Conservation (phyloP, 2,797 vertebrate genomes). For the Gymnocypris eckloni region DNA sequence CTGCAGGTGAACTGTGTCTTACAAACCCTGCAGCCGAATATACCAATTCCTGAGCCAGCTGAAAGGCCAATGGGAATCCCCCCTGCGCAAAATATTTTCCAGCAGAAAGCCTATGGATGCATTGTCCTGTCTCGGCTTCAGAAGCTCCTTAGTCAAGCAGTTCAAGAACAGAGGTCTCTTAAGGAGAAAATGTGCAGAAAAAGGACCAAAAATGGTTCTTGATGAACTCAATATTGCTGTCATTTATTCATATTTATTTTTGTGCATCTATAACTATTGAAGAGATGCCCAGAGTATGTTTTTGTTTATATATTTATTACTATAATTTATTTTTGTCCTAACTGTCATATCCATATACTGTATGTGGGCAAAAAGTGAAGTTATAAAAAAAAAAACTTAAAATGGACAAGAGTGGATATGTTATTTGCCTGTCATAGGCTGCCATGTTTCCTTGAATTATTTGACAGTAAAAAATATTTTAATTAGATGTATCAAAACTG, state of each 20-base stretch:
- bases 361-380: not conserved
- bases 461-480: not conserved
- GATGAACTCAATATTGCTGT: slow-evolving; percentile 60
- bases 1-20: slow-evolving; percentile 62
- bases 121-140: slow-evolving; percentile 77
- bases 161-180: slow-evolving; percentile 69
- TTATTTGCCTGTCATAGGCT: not conserved
- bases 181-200: slow-evolving; percentile 64
- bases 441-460: not conserved
- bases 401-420: not conserved
- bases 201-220: slow-evolving; percentile 32
- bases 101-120: slow-evolving; percentile 83
- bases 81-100: slow-evolving; percentile 77
- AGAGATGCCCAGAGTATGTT: not conserved
- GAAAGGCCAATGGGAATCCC: slow-evolving; percentile 70
- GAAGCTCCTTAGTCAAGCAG: slow-evolving; percentile 69
- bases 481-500: not conserved
- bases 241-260: slow-evolving; percentile 81
- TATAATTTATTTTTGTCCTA: slow-evolving; percentile 56
- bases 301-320: slow-evolving; percentile 52
- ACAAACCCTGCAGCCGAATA: slow-evolving; percentile 76
- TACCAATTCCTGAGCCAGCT: slow-evolving; percentile 69
- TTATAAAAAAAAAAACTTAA: not conserved
- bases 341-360: slow-evolving; percentile 19
- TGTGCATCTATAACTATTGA: slow-evolving; percentile 38